Evolutionary conservation across 2,113 vertebrate species (phyloP).

Genomic region (Arothron firmamentum): DNA sequence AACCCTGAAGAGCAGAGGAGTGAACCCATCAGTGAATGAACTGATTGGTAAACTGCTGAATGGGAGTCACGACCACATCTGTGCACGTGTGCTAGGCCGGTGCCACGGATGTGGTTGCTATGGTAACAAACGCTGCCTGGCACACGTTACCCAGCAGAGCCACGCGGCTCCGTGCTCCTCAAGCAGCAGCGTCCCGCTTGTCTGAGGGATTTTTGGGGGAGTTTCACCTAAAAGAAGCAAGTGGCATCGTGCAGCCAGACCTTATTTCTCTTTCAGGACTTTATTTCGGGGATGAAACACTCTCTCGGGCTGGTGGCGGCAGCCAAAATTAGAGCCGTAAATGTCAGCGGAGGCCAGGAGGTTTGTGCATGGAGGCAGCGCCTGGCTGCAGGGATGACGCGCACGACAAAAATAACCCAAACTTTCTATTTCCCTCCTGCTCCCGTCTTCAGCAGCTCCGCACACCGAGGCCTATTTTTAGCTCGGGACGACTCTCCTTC

Average conservation of each 20-base stretch:
- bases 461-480: constrained; percentile 52
- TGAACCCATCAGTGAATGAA: not conserved
- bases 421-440: constrained; percentile 49
- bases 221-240: not conserved
- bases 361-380: constrained; percentile 18
- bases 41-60: constrained; percentile 4
- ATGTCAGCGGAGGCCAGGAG: constrained; percentile 1
- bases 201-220: constrained; percentile 2
- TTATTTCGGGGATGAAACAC: not conserved
- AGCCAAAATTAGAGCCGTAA: constrained; percentile 17
- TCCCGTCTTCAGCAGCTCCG: constrained; percentile 26
- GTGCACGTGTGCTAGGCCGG: constrained; percentile 1
- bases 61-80: not conserved
- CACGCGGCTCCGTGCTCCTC: not conserved
- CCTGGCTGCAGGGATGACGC: constrained; percentile 19
- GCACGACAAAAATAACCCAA: constrained; percentile 55
- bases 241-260: not conserved
- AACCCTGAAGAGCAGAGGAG: no score
- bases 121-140: constrained; percentile 25
- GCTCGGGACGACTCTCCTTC: constrained; percentile 33
- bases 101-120: constrained; percentile 28
- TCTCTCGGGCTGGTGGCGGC: not conserved
- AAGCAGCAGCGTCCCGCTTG: not conserved
- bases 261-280: no score
- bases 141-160: not conserved